Base-by-base conservation (phyloP, 2,113 vertebrate species). In the Dipodomys ordii region DNA sequence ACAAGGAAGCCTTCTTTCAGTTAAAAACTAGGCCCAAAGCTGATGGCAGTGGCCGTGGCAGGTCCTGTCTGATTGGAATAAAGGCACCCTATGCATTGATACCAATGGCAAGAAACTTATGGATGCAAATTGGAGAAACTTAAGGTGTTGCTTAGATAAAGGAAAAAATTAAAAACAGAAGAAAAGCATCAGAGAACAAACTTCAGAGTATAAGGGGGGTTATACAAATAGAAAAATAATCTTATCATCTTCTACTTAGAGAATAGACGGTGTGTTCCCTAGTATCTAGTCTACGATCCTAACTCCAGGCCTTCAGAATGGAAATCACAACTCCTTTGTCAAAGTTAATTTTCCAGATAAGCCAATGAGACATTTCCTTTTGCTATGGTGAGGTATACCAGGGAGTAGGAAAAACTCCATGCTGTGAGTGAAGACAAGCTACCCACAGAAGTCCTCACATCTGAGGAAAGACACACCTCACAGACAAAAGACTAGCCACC, bases 331-430 rank as follows among this genome's bases (percentile, higher is more conserved):
- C 3, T 88, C 44, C 3, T 91, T 69, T 49, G 30, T 60, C 82
- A 79, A 80, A 78, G 16, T 71, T 64, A 27, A 88, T 88, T 95
- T 96, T 57, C 28, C n/a, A 83, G 60, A 73, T 20, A 68, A 93
- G 67, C 2, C 39, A 79, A 49, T 0, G 1, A 72, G 22, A 22
- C 68, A 49, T 72, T 83, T 92, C 12, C 44, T 46, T 27, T 30
- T 71, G 67, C 25, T 62, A 62, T 22, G 9, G 60, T 62, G 16
- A 62, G 60, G 49, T 49, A 49, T 49, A 49, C 1, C 9, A 49
- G 60, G 20, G 60, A 62, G 15, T 20, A 25, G 62, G 22, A 25
- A 64, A 16, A 64, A 64, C 7, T 23, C 62, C 62, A 64, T 64
- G 62, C 6, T 64, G 62, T 8, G 22, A 64, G 62, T 23, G 62